These are phyloP conservation scores for Propithecus deckenii DNA, from an alignment of 2,797 vertebrate genomes.

Conservation along the genomic window DNA sequence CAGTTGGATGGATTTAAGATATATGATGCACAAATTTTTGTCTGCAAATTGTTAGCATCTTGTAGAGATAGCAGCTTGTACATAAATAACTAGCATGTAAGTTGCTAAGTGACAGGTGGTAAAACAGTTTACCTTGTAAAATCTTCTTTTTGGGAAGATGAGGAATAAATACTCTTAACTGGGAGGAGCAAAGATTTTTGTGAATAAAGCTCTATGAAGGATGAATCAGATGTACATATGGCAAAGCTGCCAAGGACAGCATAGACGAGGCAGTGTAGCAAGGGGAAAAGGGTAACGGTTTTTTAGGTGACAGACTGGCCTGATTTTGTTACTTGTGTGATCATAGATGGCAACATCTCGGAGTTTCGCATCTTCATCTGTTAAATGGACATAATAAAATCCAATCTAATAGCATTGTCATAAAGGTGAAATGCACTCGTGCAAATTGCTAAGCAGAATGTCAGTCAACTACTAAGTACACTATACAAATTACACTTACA, in stretches of 20 bases:
- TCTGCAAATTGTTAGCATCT: neutral
- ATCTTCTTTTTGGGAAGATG: neutral
- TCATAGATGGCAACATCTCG: neutral
- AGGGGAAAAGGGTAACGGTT: fast-evolving
- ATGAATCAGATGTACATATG: neutral
- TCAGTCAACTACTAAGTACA: neutral
- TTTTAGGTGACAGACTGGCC: neutral
- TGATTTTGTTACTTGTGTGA: neutral
- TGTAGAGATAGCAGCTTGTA: neutral
- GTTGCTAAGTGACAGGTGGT: neutral
- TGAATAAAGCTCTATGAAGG: neutral
- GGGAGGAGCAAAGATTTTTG: neutral
- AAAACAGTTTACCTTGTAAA: neutral
- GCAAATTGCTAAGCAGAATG: neutral
- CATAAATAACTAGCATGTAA: neutral
- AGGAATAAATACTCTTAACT: neutral
- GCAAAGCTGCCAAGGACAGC: neutral
- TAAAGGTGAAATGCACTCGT: neutral
- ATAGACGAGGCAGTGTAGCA: neutral
- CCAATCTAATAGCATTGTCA: neutral
- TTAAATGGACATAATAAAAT: neutral
- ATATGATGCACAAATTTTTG: neutral
- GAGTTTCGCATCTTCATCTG: neutral
- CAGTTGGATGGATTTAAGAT: neutral
- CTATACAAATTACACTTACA: neutral